Evolutionary conservation across 2,797 vertebrate genomes (phyloP).

Genomic region (Brachyrhaphis roseni): DNA sequence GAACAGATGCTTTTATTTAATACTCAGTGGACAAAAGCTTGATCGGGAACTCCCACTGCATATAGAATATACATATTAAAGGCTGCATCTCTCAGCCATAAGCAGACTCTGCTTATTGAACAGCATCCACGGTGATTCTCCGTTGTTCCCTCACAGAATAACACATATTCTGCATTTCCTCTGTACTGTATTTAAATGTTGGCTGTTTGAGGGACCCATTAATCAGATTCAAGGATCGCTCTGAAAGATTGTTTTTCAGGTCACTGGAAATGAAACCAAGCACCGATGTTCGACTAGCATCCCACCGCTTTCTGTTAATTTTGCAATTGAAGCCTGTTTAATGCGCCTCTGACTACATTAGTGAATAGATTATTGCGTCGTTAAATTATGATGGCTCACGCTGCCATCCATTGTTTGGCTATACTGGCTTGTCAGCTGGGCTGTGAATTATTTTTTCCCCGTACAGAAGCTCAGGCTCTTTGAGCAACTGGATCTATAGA

Average conservation of each 20-base stretch:
- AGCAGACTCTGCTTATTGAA: background rate
- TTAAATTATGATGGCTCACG: conserved; percentile 77
- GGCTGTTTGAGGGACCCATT: background rate
- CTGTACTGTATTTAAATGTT: background rate
- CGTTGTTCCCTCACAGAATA: background rate
- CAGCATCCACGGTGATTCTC: background rate
- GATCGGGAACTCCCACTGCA: background rate
- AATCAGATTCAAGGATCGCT: background rate
- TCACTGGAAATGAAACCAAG: conserved; percentile 3
- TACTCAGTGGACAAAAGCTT: background rate
- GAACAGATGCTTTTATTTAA: conserved; percentile 7
- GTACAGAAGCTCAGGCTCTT: conserved; percentile 48
- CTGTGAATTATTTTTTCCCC: conserved; percentile 56
- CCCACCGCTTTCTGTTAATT: conserved; percentile 83
- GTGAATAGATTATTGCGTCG: conserved; percentile 84
- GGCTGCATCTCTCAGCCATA: background rate
- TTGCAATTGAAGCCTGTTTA: conserved; percentile 83
- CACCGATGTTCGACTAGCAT: conserved; percentile 66
- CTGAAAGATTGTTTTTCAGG: background rate
- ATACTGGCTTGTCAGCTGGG: conserved; percentile 69
- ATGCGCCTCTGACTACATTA: conserved; percentile 71
- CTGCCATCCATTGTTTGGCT: conserved; percentile 53
- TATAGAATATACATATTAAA: background rate
- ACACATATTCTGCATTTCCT: background rate
- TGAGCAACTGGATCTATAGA: conserved; percentile 33